These are phyloP conservation scores for Philereme vetulata DNA, from an alignment of 2,888 invertebrate genomes.

Conservation along the genomic window DNA sequence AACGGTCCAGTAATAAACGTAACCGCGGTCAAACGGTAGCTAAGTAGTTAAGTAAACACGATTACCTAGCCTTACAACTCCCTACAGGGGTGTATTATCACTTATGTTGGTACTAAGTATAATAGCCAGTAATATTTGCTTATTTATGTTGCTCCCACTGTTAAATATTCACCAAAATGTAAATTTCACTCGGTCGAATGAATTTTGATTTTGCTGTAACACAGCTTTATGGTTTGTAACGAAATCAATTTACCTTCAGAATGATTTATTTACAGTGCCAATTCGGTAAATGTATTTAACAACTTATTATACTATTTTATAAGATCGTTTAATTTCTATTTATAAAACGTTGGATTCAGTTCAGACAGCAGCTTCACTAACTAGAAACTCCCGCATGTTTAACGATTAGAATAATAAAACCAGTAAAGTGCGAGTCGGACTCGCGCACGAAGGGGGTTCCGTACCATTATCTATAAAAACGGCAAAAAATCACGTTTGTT, in stretches of 20 bases:
- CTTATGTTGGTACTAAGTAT: conserved; percentile 21
- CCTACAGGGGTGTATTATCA: conserved; percentile 29
- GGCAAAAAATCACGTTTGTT: too few species aligned
- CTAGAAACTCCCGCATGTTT: too few species aligned
- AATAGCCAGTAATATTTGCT: conserved; percentile 31
- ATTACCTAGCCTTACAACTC: conserved; percentile 29
- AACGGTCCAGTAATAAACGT: conserved; percentile 29
- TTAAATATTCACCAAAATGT: conserved; percentile 50
- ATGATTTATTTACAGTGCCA: conserved; percentile 40
- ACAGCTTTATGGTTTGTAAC: conserved; percentile 48
- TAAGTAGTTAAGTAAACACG: conserved; percentile 26
- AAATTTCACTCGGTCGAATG: conserved; percentile 47
- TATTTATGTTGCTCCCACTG: conserved; percentile 37
- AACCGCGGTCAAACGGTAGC: conserved; percentile 25
- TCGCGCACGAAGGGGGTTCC: too few species aligned
- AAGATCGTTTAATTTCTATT: neutral
- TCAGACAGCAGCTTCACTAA: too few species aligned
- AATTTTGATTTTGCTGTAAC: conserved; percentile 47
- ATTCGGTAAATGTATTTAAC: conserved; percentile 25
- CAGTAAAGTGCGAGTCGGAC: too few species aligned
- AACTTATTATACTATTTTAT: conserved; percentile 8
- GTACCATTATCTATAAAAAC: too few species aligned
- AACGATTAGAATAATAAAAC: too few species aligned
- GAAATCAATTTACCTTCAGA: conserved; percentile 47
- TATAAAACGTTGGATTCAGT: neutral